Conservation (phyloP, 2,797 vertebrate genomes). For the Muraenolepis orangiensis region DNA sequence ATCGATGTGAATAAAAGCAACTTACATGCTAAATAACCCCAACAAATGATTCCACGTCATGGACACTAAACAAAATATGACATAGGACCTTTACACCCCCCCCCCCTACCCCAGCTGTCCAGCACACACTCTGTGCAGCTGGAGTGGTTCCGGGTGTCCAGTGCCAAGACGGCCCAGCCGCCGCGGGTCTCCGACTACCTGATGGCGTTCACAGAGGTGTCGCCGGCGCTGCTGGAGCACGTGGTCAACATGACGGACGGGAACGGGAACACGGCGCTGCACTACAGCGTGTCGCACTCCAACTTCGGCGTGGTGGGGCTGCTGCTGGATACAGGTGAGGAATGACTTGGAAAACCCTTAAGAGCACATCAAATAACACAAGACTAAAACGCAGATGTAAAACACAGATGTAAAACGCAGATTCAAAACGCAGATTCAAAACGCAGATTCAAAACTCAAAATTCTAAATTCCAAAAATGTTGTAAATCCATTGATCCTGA, state of each 20-base stretch:
- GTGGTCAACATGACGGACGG: conserved; percentile 91
- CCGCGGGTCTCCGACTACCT: conserved; percentile 80
- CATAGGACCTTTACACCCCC: background rate
- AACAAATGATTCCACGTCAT: background rate
- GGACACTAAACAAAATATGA: background rate
- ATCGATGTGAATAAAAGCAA: background rate
- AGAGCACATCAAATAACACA: background rate
- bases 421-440: background rate
- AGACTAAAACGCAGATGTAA: background rate
- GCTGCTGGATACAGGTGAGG: conserved; percentile 86
- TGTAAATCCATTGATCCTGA: background rate
- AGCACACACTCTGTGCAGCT: conserved; percentile 84
- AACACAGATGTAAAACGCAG: background rate
- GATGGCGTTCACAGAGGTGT: conserved; percentile 80
- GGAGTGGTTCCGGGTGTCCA: conserved; percentile 94
- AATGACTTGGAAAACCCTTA: background rate
- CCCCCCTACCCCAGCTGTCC: conserved; percentile 68
- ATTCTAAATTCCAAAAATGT: background rate
- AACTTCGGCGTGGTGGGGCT: conserved; percentile 87
- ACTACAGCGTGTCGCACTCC: conserved; percentile 97
- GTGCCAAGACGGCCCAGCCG: conserved; percentile 80
- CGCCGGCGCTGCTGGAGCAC: conserved; percentile 76
- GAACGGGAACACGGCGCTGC: conserved; percentile 93
- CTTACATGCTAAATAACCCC: background rate
- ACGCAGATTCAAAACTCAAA: too few relatives aligned